A percentile compares a stretch with the other conserved stretches of the same genome.
These are phyloP conservation scores for Daphoenositta chrysoptera DNA, from an alignment of 2,113 vertebrate species.

Conservation along the genomic window DNA sequence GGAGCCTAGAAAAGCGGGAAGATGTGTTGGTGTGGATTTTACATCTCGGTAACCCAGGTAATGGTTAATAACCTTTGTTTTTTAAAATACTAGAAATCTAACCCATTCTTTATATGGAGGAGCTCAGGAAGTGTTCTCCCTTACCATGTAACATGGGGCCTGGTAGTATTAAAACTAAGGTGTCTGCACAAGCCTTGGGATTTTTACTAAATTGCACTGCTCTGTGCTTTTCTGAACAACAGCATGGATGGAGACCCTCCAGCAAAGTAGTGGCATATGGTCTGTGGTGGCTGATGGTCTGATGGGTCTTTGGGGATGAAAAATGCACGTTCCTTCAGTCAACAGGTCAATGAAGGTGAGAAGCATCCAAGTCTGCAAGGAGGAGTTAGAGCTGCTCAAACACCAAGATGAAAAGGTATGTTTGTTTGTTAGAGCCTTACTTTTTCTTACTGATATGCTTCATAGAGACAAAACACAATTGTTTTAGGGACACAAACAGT, in stretches of 20 bases:
- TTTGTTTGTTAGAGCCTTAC: neutral
- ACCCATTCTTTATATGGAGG: accelerated
- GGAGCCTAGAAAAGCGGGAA: neutral
- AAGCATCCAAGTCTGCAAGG: neutral
- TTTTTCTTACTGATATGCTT: neutral
- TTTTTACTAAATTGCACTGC: neutral
- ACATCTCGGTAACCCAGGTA: neutral
- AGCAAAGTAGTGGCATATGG: neutral
- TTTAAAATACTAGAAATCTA: neutral
- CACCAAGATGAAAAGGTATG: neutral
- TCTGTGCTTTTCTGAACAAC: neutral
- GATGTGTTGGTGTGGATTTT: neutral
- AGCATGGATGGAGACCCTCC: neutral
- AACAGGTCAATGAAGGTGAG: neutral
- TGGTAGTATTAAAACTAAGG: neutral
- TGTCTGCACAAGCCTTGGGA: neutral
- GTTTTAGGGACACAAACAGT: neutral
- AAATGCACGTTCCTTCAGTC: neutral
- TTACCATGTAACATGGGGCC: neutral
- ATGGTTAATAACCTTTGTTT: neutral
- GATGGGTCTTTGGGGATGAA: neutral
- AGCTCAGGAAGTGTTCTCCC: neutral
- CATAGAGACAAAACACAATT: accelerated
- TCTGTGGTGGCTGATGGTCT: neutral
- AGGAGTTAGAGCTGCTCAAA: neutral